phyloP scores from a whole-genome alignment of 2,888 invertebrate species.

The Bellardia bayeri region DNA sequence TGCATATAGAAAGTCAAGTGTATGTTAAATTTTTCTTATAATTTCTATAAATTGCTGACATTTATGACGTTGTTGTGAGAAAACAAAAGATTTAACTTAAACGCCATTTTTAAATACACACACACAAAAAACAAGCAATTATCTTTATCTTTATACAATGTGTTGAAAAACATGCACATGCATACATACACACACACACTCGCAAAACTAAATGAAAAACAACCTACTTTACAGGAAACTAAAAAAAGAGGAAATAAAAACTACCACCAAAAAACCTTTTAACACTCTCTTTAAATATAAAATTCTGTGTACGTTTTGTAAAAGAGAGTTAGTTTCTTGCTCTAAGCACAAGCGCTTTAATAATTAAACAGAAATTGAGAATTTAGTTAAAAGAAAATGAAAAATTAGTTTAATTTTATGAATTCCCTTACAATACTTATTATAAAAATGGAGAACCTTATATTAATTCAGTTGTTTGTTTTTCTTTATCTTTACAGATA shows the following conservation, averaged over 20 bases:
- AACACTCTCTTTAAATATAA: not conserved
- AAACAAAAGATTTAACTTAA: constrained; percentile 71
- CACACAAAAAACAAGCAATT: constrained; percentile 49
- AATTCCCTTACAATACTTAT: not conserved
- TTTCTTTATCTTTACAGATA: constrained; percentile 86
- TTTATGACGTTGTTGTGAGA: constrained; percentile 61
- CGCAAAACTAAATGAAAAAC: constrained; percentile 8
- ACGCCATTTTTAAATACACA: constrained; percentile 73
- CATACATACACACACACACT: not conserved
- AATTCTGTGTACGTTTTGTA: not conserved
- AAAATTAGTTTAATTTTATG: not conserved
- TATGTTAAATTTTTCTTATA: constrained; percentile 65
- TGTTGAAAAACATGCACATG: constrained; percentile 37
- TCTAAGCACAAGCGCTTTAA: constrained; percentile 44
- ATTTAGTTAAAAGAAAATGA: not conserved
- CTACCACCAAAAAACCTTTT: constrained; percentile 40
- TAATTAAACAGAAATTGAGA: not conserved
- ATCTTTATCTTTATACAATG: constrained; percentile 56
- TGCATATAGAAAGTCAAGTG: constrained; percentile 67
- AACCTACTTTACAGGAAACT: constrained; percentile 58
- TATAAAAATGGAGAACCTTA: not conserved
- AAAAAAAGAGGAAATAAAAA: constrained; percentile 38
- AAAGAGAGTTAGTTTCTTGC: not conserved
- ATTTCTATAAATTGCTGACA: constrained; percentile 68
- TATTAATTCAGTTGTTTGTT: constrained; percentile 53